Conservation (phyloP, 2,888 invertebrate species). For the Metallyticus violacea region DNA sequence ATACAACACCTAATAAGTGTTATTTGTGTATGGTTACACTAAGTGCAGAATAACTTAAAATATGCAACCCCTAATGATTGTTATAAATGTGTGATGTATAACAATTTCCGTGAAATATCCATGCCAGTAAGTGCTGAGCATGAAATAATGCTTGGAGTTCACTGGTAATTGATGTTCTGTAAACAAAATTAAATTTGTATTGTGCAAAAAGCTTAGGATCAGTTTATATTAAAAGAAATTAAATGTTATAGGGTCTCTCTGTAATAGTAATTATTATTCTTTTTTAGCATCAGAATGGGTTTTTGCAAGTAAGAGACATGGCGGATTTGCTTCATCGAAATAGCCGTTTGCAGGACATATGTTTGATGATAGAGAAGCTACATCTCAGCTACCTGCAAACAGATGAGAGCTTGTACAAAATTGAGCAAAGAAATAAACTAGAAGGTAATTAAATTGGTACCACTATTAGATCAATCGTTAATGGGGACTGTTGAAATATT, state of each 20-base stretch:
- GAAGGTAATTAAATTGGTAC: constrained; percentile 64
- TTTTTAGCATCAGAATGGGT: neutral
- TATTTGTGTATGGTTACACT: too few relatives aligned
- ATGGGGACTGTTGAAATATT: too few relatives aligned
- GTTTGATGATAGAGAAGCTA: constrained; percentile 69
- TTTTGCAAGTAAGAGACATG: constrained; percentile 1
- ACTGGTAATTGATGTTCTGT: too few relatives aligned
- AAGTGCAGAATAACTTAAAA: too few relatives aligned
- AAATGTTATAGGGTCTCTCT: neutral
- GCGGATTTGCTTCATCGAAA: constrained; percentile 42
- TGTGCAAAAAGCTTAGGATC: neutral
- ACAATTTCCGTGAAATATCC: too few relatives aligned
- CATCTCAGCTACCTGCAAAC: constrained; percentile 78
- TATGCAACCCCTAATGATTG: too few relatives aligned
- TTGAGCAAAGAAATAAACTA: constrained; percentile 70
- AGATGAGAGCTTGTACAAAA: constrained; percentile 74
- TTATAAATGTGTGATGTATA: too few relatives aligned
- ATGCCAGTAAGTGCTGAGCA: neutral
- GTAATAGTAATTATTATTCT: neutral
- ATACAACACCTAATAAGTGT: too few relatives aligned
- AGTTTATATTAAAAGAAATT: neutral
- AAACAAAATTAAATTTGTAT: neutral
- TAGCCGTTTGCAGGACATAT: constrained; percentile 60
- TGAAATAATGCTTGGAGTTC: neutral
- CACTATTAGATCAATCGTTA: too few relatives aligned